These are phyloP conservation scores for Phasia obesa DNA, from an alignment of 2,888 invertebrate species.

Conservation along the genomic window DNA sequence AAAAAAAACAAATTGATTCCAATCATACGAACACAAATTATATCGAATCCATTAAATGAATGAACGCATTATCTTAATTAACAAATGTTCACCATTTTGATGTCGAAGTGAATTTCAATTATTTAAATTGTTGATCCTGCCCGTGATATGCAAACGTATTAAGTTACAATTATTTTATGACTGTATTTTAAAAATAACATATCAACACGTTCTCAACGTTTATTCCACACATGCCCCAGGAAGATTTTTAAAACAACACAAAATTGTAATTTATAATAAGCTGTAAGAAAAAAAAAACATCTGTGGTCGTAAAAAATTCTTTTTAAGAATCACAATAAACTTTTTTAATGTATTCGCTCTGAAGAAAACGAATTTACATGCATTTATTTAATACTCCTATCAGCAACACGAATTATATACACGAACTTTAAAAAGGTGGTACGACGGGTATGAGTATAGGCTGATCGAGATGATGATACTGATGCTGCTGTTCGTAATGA, in stretches of 20 bases:
- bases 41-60: neutral
- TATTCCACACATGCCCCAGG: slow-evolving; percentile 21
- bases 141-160: slow-evolving; percentile 46
- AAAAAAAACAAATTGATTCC: no score
- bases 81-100: slow-evolving; percentile 26
- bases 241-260: slow-evolving; percentile 39
- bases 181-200: slow-evolving; percentile 53
- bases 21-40: no score
- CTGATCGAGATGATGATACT: slow-evolving; percentile 56
- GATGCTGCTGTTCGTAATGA: slow-evolving; percentile 23
- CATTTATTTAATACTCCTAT: slow-evolving; percentile 53
- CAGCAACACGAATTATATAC: slow-evolving; percentile 20
- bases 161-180: slow-evolving; percentile 66
- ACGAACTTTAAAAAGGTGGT: slow-evolving; percentile 30
- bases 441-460: slow-evolving; percentile 12
- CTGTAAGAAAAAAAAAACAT: slow-evolving; percentile 37
- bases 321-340: slow-evolving; percentile 60
- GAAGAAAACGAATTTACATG: slow-evolving; percentile 59
- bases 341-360: slow-evolving; percentile 56
- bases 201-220: slow-evolving; percentile 65
- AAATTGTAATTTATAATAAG: slow-evolving; percentile 58
- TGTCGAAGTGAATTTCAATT: slow-evolving; percentile 29
- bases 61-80: slow-evolving; percentile 46
- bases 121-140: slow-evolving; percentile 33
- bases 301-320: slow-evolving; percentile 40